Percentiles rank a stretch among this genome's conserved stretches.
Evolutionary conservation across 53 echinoderm and acorn worm species (phyloP).

Genomic region (Echinometra lucunter): DNA sequence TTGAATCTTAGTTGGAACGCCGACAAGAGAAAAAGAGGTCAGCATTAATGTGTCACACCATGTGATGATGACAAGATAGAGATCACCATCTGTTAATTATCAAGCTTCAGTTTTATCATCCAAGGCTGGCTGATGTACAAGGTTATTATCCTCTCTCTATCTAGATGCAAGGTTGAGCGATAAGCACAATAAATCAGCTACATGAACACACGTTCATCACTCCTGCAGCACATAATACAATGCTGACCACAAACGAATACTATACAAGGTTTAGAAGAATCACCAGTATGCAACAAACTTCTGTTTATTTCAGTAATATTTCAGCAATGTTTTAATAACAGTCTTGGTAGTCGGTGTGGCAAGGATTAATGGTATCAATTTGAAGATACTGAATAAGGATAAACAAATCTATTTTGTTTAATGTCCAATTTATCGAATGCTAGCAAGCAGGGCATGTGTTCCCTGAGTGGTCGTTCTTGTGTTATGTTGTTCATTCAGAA

Average conservation of each 20-base stretch:
- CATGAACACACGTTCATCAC: background rate
- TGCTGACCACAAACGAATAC: background rate
- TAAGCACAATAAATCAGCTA: background rate
- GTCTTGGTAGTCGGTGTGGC: background rate
- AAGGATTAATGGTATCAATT: background rate
- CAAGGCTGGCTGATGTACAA: constrained; percentile 1
- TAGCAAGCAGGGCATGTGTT: background rate
- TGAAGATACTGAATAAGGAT: background rate
- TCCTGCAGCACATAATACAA: background rate
- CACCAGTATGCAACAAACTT: background rate
- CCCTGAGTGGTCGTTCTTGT: background rate
- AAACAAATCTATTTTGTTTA: background rate
- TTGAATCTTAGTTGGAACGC: constrained; percentile 1
- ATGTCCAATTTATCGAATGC: background rate
- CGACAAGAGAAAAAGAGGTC: constrained; percentile 5
- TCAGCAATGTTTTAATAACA: no score
- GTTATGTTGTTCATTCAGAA: constrained; percentile 38
- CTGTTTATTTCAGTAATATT: background rate
- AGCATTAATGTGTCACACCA: background rate
- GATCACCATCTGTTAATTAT: constrained; percentile 30
- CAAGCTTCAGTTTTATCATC: background rate
- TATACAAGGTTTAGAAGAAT: background rate
- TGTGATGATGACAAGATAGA: background rate
- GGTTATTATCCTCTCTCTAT: background rate
- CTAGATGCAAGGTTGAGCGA: background rate